phyloP scores from a whole-genome alignment of 2,888 invertebrate genomes.

The Prosopocoilus inquinatus region DNA sequence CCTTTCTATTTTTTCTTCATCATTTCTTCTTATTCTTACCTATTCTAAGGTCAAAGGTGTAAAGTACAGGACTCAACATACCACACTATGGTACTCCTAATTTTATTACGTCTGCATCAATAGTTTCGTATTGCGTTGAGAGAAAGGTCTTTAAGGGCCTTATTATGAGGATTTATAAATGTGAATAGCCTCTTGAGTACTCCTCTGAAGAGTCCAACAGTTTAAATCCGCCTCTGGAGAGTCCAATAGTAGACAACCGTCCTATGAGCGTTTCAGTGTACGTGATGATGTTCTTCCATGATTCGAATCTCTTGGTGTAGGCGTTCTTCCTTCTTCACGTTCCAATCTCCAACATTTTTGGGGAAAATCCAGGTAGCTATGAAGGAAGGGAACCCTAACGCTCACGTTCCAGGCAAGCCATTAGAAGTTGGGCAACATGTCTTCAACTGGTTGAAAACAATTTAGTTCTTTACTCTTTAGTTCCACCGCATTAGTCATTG shows the following conservation, averaged over 20 bases:
- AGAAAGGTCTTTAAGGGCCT: too few relatives aligned
- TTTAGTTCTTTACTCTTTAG: not conserved
- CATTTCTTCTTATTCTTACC: too few relatives aligned
- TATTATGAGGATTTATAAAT: too few relatives aligned
- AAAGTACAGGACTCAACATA: too few relatives aligned
- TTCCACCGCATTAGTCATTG: not conserved
- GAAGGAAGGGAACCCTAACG: not conserved
- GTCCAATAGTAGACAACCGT: conserved; percentile 41
- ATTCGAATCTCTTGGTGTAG: conserved; percentile 42
- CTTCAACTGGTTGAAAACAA: not conserved
- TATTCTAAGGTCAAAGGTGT: too few relatives aligned
- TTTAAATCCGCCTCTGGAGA: conserved; percentile 17
- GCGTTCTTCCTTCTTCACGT: conserved; percentile 42
- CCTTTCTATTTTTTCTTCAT: too few relatives aligned
- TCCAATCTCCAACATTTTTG: conserved; percentile 39
- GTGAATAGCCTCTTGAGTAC: too few relatives aligned
- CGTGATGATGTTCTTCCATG: conserved; percentile 40
- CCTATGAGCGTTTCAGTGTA: conserved; percentile 35
- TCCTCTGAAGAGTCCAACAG: conserved; percentile 33
- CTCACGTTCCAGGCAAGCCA: not conserved
- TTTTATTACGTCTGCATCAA: too few relatives aligned
- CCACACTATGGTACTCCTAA: too few relatives aligned
- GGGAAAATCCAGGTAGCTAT: conserved; percentile 33
- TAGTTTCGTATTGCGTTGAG: too few relatives aligned
- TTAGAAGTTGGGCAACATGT: not conserved